Conservation (phyloP, 2,113 vertebrate genomes). For the Tenebrosternarchus preto region DNA sequence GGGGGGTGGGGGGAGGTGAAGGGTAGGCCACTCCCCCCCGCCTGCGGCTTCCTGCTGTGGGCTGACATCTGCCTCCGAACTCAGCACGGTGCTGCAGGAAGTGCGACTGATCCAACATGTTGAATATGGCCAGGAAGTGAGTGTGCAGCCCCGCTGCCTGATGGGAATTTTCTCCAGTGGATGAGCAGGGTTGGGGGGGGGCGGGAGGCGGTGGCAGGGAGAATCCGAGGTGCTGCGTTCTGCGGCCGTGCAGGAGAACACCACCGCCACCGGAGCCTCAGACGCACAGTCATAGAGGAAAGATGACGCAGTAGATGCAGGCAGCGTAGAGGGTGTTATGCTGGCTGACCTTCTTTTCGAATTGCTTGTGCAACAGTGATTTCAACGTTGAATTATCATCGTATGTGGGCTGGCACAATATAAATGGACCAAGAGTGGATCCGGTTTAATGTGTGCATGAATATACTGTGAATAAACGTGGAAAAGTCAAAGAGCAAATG, state of each 20-base stretch:
- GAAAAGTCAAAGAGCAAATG: too few relatives aligned
- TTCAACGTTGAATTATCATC: background rate
- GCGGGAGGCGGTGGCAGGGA: conserved; percentile 1
- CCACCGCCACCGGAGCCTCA: too few relatives aligned
- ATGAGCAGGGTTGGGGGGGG: background rate
- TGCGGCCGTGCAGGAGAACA: too few relatives aligned
- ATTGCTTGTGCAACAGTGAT: background rate
- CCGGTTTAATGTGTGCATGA: too few relatives aligned
- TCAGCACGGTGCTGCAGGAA: background rate
- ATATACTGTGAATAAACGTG: too few relatives aligned
- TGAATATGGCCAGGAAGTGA: background rate
- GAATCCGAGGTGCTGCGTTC: background rate
- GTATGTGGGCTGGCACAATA: background rate
- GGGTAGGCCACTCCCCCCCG: background rate
- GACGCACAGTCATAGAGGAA: background rate
- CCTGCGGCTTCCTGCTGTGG: background rate
- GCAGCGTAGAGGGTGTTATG: background rate
- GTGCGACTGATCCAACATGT: background rate
- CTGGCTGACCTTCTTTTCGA: background rate
- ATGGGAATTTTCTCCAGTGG: conserved; percentile 11
- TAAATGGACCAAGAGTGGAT: background rate
- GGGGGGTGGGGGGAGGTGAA: too few relatives aligned
- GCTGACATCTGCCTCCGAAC: background rate
- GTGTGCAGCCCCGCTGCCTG: background rate
- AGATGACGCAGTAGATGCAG: background rate